Conservation (phyloP, 1,140 invertebrate genomes). For the Colletes latitarsis region DNA sequence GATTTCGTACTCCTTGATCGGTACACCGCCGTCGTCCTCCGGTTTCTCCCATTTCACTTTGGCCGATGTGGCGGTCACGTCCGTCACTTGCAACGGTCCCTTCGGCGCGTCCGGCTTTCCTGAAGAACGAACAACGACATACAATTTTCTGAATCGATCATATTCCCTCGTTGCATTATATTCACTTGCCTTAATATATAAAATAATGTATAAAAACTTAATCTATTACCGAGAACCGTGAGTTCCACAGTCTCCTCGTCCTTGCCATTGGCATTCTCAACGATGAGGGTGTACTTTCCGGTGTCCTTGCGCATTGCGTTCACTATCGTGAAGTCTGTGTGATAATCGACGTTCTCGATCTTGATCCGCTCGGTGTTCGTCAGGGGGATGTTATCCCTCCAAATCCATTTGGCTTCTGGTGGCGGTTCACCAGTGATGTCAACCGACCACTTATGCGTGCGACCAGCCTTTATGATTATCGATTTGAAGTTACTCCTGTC, state of each 20-base stretch:
- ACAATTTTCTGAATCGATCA: neutral
- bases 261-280: slow-evolving; percentile 94
- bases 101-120: slow-evolving; percentile 90
- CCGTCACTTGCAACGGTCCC: slow-evolving; percentile 93
- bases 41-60: slow-evolving; percentile 95
- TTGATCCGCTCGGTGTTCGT: slow-evolving; percentile 92
- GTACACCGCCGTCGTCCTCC: slow-evolving; percentile 95
- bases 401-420: slow-evolving; percentile 92
- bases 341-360: slow-evolving; percentile 95
- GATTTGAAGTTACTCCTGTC: slow-evolving; percentile 94
- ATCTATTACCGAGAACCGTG: slow-evolving; percentile 89
- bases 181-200: too few relatives aligned
- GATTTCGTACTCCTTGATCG: slow-evolving; percentile 96
- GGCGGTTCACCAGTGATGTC: slow-evolving; percentile 95
- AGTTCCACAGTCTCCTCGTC: slow-evolving; percentile 95
- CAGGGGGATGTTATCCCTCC: slow-evolving; percentile 91
- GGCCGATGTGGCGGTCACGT: slow-evolving; percentile 93
- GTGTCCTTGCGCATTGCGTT: slow-evolving; percentile 93
- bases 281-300: slow-evolving; percentile 94
- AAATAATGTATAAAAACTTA: too few relatives aligned
- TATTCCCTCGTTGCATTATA: too few relatives aligned
- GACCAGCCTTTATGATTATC: slow-evolving; percentile 92
- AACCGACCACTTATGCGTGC: slow-evolving; percentile 95
- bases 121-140: slow-evolving; percentile 54
- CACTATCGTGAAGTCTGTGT: slow-evolving; percentile 92